Base-by-base conservation (phyloP, 2,797 vertebrate species). In the Oreochromis mossambicus region DNA sequence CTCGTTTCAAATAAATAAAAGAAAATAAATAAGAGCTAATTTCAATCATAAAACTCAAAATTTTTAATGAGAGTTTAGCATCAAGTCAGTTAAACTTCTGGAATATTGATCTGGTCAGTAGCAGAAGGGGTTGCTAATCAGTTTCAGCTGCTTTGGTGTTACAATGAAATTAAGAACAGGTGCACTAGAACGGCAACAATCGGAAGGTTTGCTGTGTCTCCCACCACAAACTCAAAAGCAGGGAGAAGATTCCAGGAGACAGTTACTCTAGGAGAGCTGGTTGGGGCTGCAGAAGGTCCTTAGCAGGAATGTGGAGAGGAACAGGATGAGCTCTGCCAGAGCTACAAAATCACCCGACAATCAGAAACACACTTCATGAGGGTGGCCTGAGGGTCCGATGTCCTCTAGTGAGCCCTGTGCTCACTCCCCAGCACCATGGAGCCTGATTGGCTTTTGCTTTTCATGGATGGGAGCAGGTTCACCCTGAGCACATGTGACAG, bases 1-100 rank as follows among this genome's bases (percentile, higher is more conserved):
- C 38, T 26, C 38, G 4, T 0, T 3, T 17, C 5, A 26, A 70
- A 58, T 6, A 58, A 58, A 34, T 0, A 58, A 43, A 43, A 10
- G 1, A 2, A 61, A 7, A 63, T n/a, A 63, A 63, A n/a, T 19
- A n/a, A n/a, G 4, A 19, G 10, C 32, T 63, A 5, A 63, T 63
- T 36, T 63, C 32, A 34, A 19, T 10, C 32, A 63, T 63, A 36
- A 61, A n/a, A 36, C 32, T 19, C 52, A 14, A 55, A 7, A 14
- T 5, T 5, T n/a, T 51, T 51, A n/a, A 50, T 19, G 17, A 63
- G 10, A 63, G 32, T 63, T 63, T 63, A 63, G 32, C 58, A 36
- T 63, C 58, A 63, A 63, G 58, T 36, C 32, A 38, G 58, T 63
- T 19, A 63, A 63, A 38, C 58, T 5, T 63, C 58, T 63, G 10